Base-by-base conservation (phyloP, 2,113 vertebrate genomes). In the Columbina picui region DNA sequence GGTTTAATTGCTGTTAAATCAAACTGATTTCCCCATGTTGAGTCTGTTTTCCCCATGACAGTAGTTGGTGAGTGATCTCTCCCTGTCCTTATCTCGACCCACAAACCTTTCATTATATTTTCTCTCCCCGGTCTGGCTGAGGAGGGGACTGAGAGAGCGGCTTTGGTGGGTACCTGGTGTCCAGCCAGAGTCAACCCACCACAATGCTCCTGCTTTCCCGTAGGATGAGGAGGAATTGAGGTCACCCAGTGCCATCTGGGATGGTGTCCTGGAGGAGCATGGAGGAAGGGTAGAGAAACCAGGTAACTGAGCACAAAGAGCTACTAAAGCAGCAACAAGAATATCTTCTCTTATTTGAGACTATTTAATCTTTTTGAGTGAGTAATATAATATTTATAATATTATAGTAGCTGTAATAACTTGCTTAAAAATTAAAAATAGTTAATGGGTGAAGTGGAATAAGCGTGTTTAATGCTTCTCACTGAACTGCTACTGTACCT, bases 381-480 rank as follows among this genome's bases (percentile, higher is more conserved):
- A 94, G 76, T 96, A 85, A 97, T 96, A 63, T 64, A 92, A 92
- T 90, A 97, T 96, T 97, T 96, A 97, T 97, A 90, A 90, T 95
- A 95, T 97, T 97, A 87, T 93, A 96, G 84, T 90, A 94, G 82
- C 92, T 94, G 87, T 96, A 94, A 97, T 97, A 97, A 97, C 95
- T 92, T 96, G 76, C 93, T 97, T 96, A 97, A 97, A 95, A 95
- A 93, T 96, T 97, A 95, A 97, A 88, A 94, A 70, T 93, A 94
- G 80, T 97, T 97, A 95, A 94, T 92, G 86, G 87, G 69, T 49
- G 52, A 84, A 91, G 64, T 89, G 69, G 80, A 94, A 32, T 93
- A 88, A 93, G 71, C 1, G 1, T 78, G 59, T 96, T 95, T 81
- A 96, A 86, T 97, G 88, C 87, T 95, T 96, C 73, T 79, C 59